A percentile compares a stretch with the other conserved stretches of the same genome.
Conservation (phyloP, 2,888 invertebrate species). For the Hemistola chrysoprasaria region DNA sequence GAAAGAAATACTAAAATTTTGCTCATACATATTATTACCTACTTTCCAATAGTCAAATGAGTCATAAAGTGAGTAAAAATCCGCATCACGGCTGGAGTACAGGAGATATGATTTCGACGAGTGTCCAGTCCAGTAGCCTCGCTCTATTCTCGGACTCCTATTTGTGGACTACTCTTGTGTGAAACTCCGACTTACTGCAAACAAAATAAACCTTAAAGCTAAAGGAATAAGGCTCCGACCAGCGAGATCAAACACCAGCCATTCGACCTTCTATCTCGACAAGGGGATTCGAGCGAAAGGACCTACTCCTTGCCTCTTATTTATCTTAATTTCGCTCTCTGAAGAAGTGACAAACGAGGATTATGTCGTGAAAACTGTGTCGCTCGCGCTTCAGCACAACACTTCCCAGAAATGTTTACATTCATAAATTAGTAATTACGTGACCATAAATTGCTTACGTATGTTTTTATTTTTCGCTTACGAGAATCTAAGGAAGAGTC, state of each 20-base stretch:
- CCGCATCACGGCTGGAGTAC: slow-evolving; percentile 25
- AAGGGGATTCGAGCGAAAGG: slow-evolving; percentile 61
- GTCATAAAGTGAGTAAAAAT: slow-evolving; percentile 32
- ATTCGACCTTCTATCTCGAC: slow-evolving; percentile 48
- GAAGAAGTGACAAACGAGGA: slow-evolving; percentile 70
- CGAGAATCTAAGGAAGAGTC: too few species aligned
- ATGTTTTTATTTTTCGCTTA: neutral
- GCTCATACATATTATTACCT: too few species aligned
- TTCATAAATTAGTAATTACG: slow-evolving; percentile 14
- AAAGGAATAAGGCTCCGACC: slow-evolving; percentile 50
- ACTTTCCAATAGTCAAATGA: too few species aligned
- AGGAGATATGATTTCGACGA: slow-evolving; percentile 69
- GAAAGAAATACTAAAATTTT: too few species aligned
- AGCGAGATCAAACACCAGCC: slow-evolving; percentile 24
- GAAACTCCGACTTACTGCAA: slow-evolving; percentile 52
- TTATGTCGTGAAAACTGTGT: slow-evolving; percentile 56
- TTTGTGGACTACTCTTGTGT: slow-evolving; percentile 75
- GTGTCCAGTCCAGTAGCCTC: slow-evolving; percentile 78
- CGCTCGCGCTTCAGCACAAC: slow-evolving; percentile 37
- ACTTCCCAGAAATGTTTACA: slow-evolving; percentile 36
- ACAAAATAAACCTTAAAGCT: slow-evolving; percentile 56
- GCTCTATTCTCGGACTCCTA: slow-evolving; percentile 80
- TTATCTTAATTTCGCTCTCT: slow-evolving; percentile 75
- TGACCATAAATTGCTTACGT: slow-evolving; percentile 10
- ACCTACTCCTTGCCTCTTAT: slow-evolving; percentile 73